Evolutionary conservation across 2,797 vertebrate genomes (phyloP).

Genomic region (Siniperca obscura): DNA sequence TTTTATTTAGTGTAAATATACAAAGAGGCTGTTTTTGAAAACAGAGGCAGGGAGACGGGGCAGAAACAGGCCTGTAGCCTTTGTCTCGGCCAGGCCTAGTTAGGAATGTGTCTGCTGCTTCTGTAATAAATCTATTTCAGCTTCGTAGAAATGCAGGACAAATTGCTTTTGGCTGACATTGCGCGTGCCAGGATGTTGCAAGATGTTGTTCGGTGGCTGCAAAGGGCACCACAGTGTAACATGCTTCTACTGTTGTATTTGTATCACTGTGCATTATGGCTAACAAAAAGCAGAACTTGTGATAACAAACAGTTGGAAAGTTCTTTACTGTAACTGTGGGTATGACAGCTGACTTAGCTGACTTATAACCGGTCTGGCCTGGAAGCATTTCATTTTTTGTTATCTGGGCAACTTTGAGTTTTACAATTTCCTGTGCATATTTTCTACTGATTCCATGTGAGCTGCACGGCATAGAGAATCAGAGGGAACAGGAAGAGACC

Average conservation of each 20-base stretch:
- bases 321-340: constrained; percentile 15
- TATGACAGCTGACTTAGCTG: constrained; percentile 42
- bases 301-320: background rate
- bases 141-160: constrained; percentile 66
- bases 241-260: constrained; percentile 16
- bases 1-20: constrained; percentile 53
- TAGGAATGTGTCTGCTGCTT: constrained; percentile 61
- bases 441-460: constrained; percentile 55
- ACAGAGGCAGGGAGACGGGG: background rate
- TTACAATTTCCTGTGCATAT: constrained; percentile 66
- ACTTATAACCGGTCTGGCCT: constrained; percentile 45
- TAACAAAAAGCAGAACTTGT: constrained; percentile 20
- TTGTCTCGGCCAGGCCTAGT: constrained; percentile 37
- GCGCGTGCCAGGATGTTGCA: constrained; percentile 44
- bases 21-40: constrained; percentile 40
- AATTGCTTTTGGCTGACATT: constrained; percentile 83
- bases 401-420: constrained; percentile 51
- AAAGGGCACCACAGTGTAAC: constrained; percentile 13
- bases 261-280: constrained; percentile 18
- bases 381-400: constrained; percentile 55
- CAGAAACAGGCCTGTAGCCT: constrained; percentile 4
- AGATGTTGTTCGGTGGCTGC: constrained; percentile 48
- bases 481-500: constrained; percentile 56
- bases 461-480: constrained; percentile 45
- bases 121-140: constrained; percentile 76